Evolutionary conservation across 2,797 vertebrate genomes (phyloP), one percentile per base, ranked within the genome.

Genomic region (Geotria australis): DNA sequence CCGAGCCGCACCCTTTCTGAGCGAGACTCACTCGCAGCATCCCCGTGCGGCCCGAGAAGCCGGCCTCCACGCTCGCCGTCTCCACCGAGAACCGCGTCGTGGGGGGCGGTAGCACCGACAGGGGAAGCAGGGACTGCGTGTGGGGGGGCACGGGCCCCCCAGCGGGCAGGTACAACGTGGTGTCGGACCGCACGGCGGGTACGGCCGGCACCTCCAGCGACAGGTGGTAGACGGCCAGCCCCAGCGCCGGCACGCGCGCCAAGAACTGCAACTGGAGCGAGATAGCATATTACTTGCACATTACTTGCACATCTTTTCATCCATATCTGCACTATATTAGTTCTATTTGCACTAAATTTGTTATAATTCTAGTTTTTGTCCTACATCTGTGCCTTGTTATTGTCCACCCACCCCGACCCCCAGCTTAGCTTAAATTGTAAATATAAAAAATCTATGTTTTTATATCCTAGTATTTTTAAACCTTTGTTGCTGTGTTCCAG

Each of bases 11-110:
- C 38, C 24, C 24, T 24, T 38, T 24, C 24, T 24, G 3, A 38
- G 24, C 38, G 38, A 38, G 24, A 59, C 73, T 70, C 60, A 76
- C 89, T 82, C 89, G 81, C 68, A 93, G 70, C 56, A 91, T 73
- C 38, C 88, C 85, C 0, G 80, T 88, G 59, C 47, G 72, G 61
- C 86, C 84, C 0, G 79, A 82, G 70, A 95, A 98, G 71, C 88
- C 81, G 62, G 83, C 74, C 10, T 73, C 79, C 66, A 91, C 71
- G 47, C 79, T 74, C 66, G 79, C 83, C 58, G 73, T 93, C 71
- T 78, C 80, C 64, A 95, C 71, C 68, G 80, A 79, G 60, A 95
- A 85, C 59, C 79, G 77, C 1, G 73, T 70, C 0, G 72, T 4
- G 10, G 77, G 70, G 0, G 76, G 65, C 1, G 73, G 73, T 48